Percentiles rank a stretch among this genome's conserved stretches.
These are phyloP conservation scores for Tachina grossa DNA, from an alignment of 2,888 invertebrate species.

Conservation along the genomic window DNA sequence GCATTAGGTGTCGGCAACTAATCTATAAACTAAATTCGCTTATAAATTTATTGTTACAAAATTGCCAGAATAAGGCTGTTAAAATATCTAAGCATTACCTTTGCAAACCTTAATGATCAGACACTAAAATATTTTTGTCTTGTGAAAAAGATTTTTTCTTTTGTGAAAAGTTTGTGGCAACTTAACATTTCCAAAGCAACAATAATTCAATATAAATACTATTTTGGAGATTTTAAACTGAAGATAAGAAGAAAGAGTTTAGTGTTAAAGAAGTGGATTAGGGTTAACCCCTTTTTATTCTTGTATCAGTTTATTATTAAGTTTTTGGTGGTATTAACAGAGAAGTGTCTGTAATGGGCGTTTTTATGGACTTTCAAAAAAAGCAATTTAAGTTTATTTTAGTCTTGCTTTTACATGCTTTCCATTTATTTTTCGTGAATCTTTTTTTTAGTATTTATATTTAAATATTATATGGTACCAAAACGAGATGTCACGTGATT, in stretches of 20 bases:
- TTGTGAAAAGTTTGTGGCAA: too few species aligned
- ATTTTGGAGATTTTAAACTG: slow-evolving; percentile 27
- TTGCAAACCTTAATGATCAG: too few species aligned
- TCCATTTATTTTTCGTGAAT: not conserved
- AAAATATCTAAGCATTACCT: too few species aligned
- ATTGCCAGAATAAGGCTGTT: too few species aligned
- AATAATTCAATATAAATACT: slow-evolving; percentile 4
- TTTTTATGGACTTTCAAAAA: slow-evolving; percentile 55
- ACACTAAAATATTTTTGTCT: too few species aligned
- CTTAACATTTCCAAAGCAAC: slow-evolving; percentile 14
- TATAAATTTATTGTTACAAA: too few species aligned
- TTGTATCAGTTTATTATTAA: not conserved
- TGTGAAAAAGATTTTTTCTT: not conserved
- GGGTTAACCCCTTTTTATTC: slow-evolving; percentile 41
- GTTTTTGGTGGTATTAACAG: slow-evolving; percentile 28
- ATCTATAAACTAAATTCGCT: too few species aligned
- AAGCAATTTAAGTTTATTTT: slow-evolving; percentile 64
- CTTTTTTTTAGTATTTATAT: slow-evolving; percentile 4
- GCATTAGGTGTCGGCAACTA: too few species aligned
- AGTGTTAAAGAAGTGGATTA: slow-evolving; percentile 58
- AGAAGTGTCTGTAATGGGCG: slow-evolving; percentile 66
- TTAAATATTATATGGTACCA: slow-evolving; percentile 62
- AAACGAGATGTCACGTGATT: slow-evolving; percentile 58
- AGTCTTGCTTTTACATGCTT: not conserved
- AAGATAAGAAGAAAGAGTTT: slow-evolving; percentile 42